phyloP scores from a whole-genome alignment of 2,888 invertebrate species.

The Gandaritis pyraliata region DNA sequence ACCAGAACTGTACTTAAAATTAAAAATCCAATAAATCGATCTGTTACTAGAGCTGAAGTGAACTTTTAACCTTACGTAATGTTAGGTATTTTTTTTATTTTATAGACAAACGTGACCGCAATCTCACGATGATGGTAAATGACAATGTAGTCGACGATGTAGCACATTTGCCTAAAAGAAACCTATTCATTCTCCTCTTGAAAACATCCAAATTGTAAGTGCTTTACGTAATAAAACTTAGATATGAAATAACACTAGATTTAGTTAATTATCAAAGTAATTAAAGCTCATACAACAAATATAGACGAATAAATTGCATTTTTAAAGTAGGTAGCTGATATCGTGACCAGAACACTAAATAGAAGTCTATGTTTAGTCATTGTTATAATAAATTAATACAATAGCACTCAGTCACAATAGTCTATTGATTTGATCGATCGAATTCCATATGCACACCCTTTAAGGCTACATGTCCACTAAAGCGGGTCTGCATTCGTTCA shows the following conservation, averaged over 20 bases:
- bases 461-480: constrained; percentile 5
- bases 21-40: no score
- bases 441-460: constrained; percentile 10
- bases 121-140: no score
- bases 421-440: constrained; percentile 20
- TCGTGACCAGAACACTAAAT: constrained; percentile 16
- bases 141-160: no score
- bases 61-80: no score
- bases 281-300: neutral
- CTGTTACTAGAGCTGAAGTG: no score
- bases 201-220: no score
- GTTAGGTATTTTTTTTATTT: no score
- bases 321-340: neutral
- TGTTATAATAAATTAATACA: constrained; percentile 16
- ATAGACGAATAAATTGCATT: neutral
- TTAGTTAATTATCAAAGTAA: neutral
- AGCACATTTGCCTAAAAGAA: no score
- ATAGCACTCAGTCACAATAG: constrained; percentile 15
- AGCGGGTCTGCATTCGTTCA: neutral
- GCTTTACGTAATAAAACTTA: no score
- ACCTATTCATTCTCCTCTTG: no score
- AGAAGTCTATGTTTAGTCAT: constrained; percentile 12
- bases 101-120: no score
- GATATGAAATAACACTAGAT: neutral
- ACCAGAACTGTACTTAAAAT: no score